Conservation (phyloP, 2,113 vertebrate genomes). For the Emydura subglobosa region DNA sequence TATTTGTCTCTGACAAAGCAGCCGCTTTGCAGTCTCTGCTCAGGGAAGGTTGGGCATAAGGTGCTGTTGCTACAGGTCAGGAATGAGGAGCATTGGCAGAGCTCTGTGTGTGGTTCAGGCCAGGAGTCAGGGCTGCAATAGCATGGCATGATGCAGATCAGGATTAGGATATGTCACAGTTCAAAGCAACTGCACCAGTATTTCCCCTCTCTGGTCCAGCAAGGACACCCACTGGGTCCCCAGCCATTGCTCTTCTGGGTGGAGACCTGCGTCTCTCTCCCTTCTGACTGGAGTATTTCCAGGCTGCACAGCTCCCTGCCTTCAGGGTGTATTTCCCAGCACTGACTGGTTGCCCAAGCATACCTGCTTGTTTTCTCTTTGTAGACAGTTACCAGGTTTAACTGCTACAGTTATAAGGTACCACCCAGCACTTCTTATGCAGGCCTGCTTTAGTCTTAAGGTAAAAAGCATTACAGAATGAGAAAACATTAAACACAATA, state of each 20-base stretch:
- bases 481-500: neutral
- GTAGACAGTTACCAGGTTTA: neutral
- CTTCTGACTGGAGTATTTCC: neutral
- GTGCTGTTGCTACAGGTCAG: neutral
- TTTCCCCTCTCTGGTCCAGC: neutral
- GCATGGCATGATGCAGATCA: neutral
- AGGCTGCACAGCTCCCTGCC: no score
- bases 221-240: no score
- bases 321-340: neutral
- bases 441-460: neutral
- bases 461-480: neutral
- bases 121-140: neutral
- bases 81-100: neutral
- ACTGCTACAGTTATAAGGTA: neutral
- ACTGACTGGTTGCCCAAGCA: neutral
- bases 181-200: neutral
- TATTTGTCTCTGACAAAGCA: constrained; percentile 17
- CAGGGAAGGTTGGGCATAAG: neutral
- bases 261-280: neutral
- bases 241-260: neutral
- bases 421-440: neutral
- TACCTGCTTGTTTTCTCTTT: neutral
- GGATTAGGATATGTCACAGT: neutral
- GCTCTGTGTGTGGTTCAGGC: neutral
- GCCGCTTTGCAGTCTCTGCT: neutral